Evolutionary conservation across 2,797 vertebrate species (phyloP).

Genomic region (Pelobates cultripes): DNA sequence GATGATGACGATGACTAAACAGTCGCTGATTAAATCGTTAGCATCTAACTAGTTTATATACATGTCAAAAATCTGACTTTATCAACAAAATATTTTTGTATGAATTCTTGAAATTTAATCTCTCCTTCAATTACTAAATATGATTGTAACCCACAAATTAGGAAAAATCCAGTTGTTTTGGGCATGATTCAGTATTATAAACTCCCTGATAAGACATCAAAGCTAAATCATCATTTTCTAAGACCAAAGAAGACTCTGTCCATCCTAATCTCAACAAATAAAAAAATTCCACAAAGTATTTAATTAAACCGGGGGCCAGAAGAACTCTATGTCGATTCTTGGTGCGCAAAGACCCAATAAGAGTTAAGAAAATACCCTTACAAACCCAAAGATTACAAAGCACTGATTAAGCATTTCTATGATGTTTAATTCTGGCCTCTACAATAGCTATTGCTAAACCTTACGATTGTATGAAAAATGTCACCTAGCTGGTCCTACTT

Average conservation of each 20-base stretch:
- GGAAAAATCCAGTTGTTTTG: neutral
- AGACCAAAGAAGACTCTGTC: constrained; percentile 5
- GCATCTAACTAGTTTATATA: constrained; percentile 54
- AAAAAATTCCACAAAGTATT: too few species aligned
- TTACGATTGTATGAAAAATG: too few species aligned
- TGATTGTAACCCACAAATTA: neutral
- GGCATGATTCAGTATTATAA: neutral
- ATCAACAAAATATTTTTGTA: constrained; percentile 57
- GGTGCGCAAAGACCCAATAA: too few species aligned
- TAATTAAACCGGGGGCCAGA: too few species aligned
- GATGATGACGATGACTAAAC: constrained; percentile 66
- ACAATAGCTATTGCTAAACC: too few species aligned
- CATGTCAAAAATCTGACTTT: constrained; percentile 41
- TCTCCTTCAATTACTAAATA: neutral
- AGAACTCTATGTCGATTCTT: too few species aligned
- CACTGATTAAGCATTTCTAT: too few species aligned
- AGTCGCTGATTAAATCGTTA: constrained; percentile 44
- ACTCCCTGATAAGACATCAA: neutral
- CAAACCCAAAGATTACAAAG: too few species aligned
- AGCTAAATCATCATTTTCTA: neutral
- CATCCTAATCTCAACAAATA: neutral
- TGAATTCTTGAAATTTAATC: constrained; percentile 43
- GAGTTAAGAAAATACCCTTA: too few species aligned
- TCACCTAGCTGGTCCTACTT: too few species aligned
- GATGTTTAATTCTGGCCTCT: too few species aligned